A percentile compares a stretch with the other conserved stretches of the same genome.
Conservation (phyloP, 2,797 vertebrate genomes). For the Tapera naevia region DNA sequence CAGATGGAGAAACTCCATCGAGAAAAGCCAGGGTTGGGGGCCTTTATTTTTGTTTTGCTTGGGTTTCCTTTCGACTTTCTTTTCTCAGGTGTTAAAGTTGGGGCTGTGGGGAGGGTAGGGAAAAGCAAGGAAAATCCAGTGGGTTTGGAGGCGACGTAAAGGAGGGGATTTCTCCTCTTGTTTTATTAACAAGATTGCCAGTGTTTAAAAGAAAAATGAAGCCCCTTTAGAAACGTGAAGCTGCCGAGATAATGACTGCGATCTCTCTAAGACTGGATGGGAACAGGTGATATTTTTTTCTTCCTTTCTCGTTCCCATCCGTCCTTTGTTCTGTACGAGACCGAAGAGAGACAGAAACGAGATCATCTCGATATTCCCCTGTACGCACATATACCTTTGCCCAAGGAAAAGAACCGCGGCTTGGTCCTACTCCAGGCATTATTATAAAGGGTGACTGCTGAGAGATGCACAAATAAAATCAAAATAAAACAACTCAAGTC, state of each 20-base stretch:
- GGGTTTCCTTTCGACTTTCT: not conserved
- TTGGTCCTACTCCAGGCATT: not conserved
- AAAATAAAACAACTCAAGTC: not conserved
- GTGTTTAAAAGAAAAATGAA: constrained; percentile 41
- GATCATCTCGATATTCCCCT: constrained; percentile 61
- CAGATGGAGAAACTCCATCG: constrained; percentile 12
- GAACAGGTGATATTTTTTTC: constrained; percentile 64
- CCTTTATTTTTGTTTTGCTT: not conserved
- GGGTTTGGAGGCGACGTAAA: not conserved
- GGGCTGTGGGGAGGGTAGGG: not conserved
- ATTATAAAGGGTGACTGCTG: not conserved
- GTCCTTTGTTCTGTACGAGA: constrained; percentile 40
- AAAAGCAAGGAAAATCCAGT: not conserved
- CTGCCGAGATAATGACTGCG: constrained; percentile 35
- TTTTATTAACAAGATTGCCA: constrained; percentile 13
- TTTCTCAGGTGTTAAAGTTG: constrained; percentile 19
- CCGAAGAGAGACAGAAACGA: constrained; percentile 47
- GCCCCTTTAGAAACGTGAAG: constrained; percentile 46
- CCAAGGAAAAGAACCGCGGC: not conserved
- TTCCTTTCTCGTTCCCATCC: constrained; percentile 20
- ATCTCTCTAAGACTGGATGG: constrained; percentile 38
- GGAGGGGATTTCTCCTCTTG: not conserved
- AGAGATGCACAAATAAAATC: not conserved
- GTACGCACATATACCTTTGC: not conserved
- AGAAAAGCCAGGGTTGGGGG: constrained; percentile 31